phyloP scores from a whole-genome alignment of 1,140 invertebrate species.

The Drosophila willistoni region DNA sequence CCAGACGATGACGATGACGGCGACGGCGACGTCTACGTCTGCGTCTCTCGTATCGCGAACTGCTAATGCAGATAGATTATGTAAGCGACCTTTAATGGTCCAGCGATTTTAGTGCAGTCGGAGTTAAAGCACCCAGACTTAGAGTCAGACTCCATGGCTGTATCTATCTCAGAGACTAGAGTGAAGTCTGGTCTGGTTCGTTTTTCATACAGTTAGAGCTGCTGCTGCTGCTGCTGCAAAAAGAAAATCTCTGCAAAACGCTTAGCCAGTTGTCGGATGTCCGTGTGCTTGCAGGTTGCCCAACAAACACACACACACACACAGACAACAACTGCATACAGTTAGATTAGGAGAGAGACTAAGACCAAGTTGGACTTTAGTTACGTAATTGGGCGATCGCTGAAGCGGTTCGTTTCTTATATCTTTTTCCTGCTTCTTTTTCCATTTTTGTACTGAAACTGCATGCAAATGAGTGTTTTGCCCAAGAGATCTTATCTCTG shows the following conservation, averaged over 20 bases:
- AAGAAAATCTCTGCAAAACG: conserved; percentile 24
- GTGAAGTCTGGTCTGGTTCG: neutral
- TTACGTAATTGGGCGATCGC: conserved; percentile 66
- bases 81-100: conserved; percentile 83
- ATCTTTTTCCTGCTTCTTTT: conserved; percentile 11
- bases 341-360: conserved; percentile 45
- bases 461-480: conserved; percentile 14
- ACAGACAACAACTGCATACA: conserved; percentile 21
- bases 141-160: conserved; percentile 4
- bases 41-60: conserved; percentile 64
- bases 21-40: neutral
- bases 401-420: conserved; percentile 60
- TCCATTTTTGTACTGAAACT: conserved; percentile 11
- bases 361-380: conserved; percentile 45
- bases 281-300: conserved; percentile 31
- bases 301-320: conserved; percentile 20
- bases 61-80: conserved; percentile 74
- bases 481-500: neutral
- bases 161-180: conserved; percentile 2
- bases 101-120: conserved; percentile 72
- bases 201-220: conserved; percentile 18
- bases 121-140: conserved; percentile 24
- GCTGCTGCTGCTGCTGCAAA: conserved; percentile 1
- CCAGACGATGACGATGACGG: conserved; percentile 30
- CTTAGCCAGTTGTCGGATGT: conserved; percentile 40